These are phyloP conservation scores for Onychostruthus taczanowskii DNA, from an alignment of 2,113 vertebrate species.

Conservation along the genomic window DNA sequence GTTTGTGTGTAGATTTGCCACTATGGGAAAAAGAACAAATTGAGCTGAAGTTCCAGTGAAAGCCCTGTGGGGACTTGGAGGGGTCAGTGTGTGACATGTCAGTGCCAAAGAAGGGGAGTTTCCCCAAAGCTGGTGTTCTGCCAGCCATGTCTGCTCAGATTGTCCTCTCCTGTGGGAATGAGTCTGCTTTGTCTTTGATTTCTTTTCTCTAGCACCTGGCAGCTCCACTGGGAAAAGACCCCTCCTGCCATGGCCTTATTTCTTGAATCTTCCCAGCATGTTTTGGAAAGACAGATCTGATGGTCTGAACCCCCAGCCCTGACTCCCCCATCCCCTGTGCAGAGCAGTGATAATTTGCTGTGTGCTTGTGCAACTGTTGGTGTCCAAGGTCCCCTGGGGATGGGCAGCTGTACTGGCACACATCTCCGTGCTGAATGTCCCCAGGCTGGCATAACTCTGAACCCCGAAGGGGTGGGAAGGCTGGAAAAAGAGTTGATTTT, in stretches of 20 bases:
- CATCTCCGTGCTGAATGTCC: background rate
- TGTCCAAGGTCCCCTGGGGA: background rate
- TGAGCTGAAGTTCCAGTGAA: background rate
- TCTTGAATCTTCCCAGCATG: background rate
- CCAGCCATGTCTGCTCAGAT: background rate
- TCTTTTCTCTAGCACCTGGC: background rate
- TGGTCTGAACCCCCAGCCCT: background rate
- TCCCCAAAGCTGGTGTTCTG: background rate
- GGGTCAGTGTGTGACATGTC: background rate
- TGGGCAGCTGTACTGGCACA: background rate
- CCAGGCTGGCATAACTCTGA: background rate
- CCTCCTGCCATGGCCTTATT: background rate
- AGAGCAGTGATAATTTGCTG: background rate
- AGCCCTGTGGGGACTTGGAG: background rate
- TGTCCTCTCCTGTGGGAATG: background rate
- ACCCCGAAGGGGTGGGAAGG: background rate
- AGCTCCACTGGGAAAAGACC: background rate
- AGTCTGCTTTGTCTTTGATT: background rate
- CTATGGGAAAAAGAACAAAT: constrained; percentile 31
- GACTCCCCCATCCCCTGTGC: background rate
- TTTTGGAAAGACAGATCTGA: background rate
- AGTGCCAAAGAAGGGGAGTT: background rate
- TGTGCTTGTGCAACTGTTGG: background rate
- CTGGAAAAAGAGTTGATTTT: background rate
- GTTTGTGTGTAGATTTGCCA: background rate